Percentiles rank a stretch among this genome's conserved stretches.
phyloP scores from a whole-genome alignment of 64 coral and sea anemone genomes.

The Pocillopora damicornis region DNA sequence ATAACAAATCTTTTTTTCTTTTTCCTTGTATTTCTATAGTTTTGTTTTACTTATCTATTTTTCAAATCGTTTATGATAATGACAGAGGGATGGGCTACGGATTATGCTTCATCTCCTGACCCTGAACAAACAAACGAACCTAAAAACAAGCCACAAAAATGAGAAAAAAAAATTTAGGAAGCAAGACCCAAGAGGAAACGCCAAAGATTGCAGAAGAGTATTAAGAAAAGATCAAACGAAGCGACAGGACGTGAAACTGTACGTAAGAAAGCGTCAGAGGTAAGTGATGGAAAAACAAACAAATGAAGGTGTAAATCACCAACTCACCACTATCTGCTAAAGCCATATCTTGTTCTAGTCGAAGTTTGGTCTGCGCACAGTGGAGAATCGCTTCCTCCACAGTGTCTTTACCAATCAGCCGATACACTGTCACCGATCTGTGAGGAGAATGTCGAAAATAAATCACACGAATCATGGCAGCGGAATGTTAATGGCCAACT shows the following conservation, averaged over 20 bases:
- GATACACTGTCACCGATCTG: constrained; percentile 53
- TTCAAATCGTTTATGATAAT: too few relatives aligned
- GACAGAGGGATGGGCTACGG: too few relatives aligned
- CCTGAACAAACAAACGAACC: too few relatives aligned
- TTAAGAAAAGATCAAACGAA: neutral
- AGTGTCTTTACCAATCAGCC: constrained; percentile 43
- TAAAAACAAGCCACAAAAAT: too few relatives aligned
- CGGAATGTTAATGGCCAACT: too few relatives aligned
- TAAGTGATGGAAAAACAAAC: neutral
- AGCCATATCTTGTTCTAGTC: constrained; percentile 46
- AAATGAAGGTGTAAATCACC: neutral
- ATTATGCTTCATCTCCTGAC: too few relatives aligned
- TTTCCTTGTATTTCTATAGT: too few relatives aligned
- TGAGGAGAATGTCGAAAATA: neutral
- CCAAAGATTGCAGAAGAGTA: neutral
- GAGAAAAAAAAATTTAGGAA: too few relatives aligned
- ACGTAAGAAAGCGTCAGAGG: neutral
- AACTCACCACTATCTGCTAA: neutral
- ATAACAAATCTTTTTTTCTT: too few relatives aligned
- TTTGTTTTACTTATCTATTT: too few relatives aligned
- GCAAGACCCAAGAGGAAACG: too few relatives aligned
- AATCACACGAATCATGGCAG: neutral
- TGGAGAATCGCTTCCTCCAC: constrained; percentile 56
- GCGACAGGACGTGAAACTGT: too few relatives aligned
- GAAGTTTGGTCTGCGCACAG: constrained; percentile 60